These are phyloP conservation scores for Eidolon helvum DNA, from an alignment of 2,113 vertebrate species.

Conservation along the genomic window DNA sequence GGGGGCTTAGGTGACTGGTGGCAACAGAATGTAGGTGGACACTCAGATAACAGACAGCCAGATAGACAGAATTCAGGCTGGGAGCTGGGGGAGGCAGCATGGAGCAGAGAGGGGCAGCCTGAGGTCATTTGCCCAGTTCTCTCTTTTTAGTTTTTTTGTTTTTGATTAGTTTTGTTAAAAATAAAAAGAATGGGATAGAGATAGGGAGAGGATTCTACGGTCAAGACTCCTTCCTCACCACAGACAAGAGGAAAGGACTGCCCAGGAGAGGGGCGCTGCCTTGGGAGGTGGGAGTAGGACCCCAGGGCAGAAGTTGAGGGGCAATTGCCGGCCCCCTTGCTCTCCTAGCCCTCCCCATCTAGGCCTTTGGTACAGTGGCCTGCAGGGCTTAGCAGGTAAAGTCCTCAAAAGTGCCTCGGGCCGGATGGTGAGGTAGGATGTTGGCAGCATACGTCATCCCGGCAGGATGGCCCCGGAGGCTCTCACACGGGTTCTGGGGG, in stretches of 20 bases:
- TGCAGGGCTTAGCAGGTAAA: constrained; percentile 93
- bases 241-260: constrained; percentile 59
- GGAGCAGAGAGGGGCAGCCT: constrained; percentile 68
- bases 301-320: constrained; percentile 34
- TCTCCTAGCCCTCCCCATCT: constrained; percentile 63
- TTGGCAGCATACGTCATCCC: constrained; percentile 96
- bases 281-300: constrained; percentile 48
- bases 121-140: constrained; percentile 61
- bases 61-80: constrained; percentile 76
- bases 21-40: constrained; percentile 75
- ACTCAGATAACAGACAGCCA: constrained; percentile 62
- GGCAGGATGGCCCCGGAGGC: constrained; percentile 91
- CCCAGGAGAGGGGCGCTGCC: constrained; percentile 41
- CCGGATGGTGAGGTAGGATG: constrained; percentile 99
- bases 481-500: constrained; percentile 94
- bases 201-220: constrained; percentile 63
- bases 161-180: constrained; percentile 80
- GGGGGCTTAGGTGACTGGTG: constrained; percentile 65
- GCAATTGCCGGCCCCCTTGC: background rate
- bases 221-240: constrained; percentile 69
- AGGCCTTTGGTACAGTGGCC: constrained; percentile 78
- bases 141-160: constrained; percentile 72
- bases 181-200: constrained; percentile 72
- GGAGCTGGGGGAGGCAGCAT: constrained; percentile 74
- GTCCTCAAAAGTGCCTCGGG: constrained; percentile 97